Evolutionary conservation across 2,888 invertebrate species (phyloP).

Genomic region (Helleia helle): DNA sequence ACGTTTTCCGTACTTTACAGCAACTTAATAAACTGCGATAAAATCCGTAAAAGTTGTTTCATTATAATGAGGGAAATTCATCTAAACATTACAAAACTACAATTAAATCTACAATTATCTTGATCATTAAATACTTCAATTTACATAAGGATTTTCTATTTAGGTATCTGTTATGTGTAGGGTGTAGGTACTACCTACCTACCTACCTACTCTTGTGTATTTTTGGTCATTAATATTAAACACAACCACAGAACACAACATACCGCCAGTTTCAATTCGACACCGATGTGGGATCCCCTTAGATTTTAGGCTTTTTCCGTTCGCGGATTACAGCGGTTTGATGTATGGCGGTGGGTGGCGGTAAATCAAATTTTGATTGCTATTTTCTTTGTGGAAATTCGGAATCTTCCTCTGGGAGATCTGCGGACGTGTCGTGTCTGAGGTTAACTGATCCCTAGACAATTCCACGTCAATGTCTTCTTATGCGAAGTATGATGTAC

Average conservation of each 20-base stretch:
- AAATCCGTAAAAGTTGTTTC: no score
- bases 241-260: no score
- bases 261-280: constrained; percentile 66
- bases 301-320: constrained; percentile 62
- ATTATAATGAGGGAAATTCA: no score
- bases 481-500: constrained; percentile 39
- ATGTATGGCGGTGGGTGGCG: constrained; percentile 69
- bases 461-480: constrained; percentile 31
- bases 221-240: constrained; percentile 69
- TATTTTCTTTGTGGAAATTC: constrained; percentile 71
- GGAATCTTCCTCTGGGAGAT: constrained; percentile 49
- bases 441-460: constrained; percentile 69
- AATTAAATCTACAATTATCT: no score
- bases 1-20: no score
- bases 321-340: constrained; percentile 65
- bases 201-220: constrained; percentile 15
- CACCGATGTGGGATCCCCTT: constrained; percentile 55
- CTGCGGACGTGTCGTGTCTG: constrained; percentile 40
- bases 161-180: no score
- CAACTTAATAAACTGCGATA: no score
- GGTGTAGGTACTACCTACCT: no score
- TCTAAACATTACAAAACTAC: no score
- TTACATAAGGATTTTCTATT: no score
- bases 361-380: constrained; percentile 75
- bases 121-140: no score